Percentiles rank a stretch among this genome's conserved stretches.
Evolutionary conservation across 2,888 invertebrate genomes (phyloP).

Genomic region (Calliphora vomitoria): DNA sequence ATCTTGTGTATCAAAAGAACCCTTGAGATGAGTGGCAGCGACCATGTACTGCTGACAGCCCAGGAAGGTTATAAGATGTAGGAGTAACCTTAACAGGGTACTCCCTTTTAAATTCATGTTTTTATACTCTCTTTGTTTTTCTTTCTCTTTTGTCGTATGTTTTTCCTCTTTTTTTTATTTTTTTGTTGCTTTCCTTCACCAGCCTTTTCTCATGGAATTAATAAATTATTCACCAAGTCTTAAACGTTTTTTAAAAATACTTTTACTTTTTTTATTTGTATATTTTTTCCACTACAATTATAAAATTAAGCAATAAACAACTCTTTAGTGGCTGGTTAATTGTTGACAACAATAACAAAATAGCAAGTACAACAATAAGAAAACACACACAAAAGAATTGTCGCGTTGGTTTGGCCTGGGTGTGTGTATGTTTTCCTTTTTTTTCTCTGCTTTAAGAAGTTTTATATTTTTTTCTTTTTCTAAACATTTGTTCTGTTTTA

Average conservation of each 20-base stretch:
- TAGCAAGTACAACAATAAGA: conserved; percentile 20
- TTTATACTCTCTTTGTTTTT: not conserved
- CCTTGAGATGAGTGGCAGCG: conserved; percentile 86
- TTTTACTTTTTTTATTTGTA: conserved; percentile 44
- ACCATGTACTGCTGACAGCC: not conserved
- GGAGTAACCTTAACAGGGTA: conserved; percentile 54
- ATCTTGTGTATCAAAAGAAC: conserved; percentile 88
- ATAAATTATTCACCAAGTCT: conserved; percentile 24
- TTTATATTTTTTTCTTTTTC: conserved; percentile 69
- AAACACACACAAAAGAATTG: conserved; percentile 3
- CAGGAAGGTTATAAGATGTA: conserved; percentile 51
- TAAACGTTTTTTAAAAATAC: conserved; percentile 13
- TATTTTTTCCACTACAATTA: not conserved
- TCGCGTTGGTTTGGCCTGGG: conserved; percentile 33
- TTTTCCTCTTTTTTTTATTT: not conserved
- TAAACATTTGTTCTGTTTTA: conserved; percentile 55
- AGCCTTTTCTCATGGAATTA: conserved; percentile 3
- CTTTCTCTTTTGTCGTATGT: conserved; percentile 1
- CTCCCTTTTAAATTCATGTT: conserved; percentile 68
- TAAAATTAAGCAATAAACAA: conserved; percentile 34
- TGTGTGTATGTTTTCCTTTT: not conserved
- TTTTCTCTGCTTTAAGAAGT: conserved; percentile 39
- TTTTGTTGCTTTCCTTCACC: not conserved
- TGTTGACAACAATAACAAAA: conserved; percentile 42
- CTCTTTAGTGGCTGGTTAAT: conserved; percentile 3